Evolutionary conservation across 2,113 vertebrate species (phyloP), one percentile per base, ranked within the genome.

Genomic region (Triplophysa tibetana): DNA sequence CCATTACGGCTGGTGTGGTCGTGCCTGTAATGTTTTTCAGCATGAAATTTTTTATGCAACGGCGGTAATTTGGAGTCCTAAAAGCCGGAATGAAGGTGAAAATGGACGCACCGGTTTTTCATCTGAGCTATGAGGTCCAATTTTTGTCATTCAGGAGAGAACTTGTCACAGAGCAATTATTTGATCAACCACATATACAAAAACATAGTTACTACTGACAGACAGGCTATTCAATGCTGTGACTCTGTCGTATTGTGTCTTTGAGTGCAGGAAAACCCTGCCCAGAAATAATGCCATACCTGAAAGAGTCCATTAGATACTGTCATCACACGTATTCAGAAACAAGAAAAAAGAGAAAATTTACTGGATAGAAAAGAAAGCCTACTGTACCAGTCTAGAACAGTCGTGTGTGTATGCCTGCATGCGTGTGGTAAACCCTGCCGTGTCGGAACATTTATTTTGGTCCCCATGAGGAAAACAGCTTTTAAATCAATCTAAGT

Each of bases 1-100:
- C 50, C 81, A 29, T 77, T 73, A 45, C 64, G 63, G 29, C 21
- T 74, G 26, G 64, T 17, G 61, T 48, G 10, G 43, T 52, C 64
- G 1, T 48, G 52, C 54, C 21, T 61, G 64, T 64, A 38, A 70
- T 69, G 62, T 24, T 2, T 65, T 16, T 11, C 9, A 63, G 24
- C 60, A 78, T 41, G 67, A 86, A 23, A 75, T 82, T 84, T 82
- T 84, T 87, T 89, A 88, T 87, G 89, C 89, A 89, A 82, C 86
- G 75, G 23, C 4, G 79, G 85, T 82, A 81, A 76, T 79, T 56
- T 78, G 52, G 85, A 81, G 85, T 19, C 86, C 82, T 82, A 79
- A 83, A 86, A 82, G 87, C 83, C 23, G 13, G 69, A 88, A 81
- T 85, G 84, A 81, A 58, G 79, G 73, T 85, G 81, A 88, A 88